Conservation (phyloP, 2,888 invertebrate genomes). For the Sinodicranocentrus sp. region DNA sequence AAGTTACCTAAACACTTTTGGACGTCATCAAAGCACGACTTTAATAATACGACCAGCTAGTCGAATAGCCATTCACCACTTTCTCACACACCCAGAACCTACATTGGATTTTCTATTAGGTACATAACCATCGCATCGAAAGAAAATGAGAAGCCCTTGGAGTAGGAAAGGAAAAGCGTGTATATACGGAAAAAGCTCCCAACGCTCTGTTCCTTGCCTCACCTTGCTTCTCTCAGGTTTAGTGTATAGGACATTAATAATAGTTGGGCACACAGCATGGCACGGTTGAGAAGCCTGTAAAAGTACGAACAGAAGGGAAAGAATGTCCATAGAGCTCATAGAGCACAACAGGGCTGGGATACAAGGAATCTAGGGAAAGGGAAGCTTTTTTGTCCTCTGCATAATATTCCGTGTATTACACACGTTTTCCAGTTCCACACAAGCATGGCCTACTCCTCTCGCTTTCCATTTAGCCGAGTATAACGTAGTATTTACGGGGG, state of each 20-base stretch:
- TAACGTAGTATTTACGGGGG: neutral
- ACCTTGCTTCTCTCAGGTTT: too few relatives aligned
- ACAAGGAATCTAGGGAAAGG: constrained; percentile 1
- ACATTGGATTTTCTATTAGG: too few relatives aligned
- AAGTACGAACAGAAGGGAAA: too few relatives aligned
- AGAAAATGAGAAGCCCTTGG: constrained; percentile 25
- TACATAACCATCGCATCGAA: too few relatives aligned
- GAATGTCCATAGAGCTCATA: constrained; percentile 48
- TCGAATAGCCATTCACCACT: constrained; percentile 31
- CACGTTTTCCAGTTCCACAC: neutral
- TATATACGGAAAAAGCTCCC: constrained; percentile 33
- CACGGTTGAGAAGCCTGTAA: too few relatives aligned
- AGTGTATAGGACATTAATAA: too few relatives aligned
- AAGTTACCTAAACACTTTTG: constrained; percentile 25
- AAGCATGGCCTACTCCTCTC: neutral
- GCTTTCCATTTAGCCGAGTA: neutral
- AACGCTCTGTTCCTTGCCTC: too few relatives aligned
- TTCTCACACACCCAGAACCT: constrained; percentile 15
- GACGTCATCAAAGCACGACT: constrained; percentile 46
- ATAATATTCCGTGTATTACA: neutral
- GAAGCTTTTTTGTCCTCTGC: neutral
- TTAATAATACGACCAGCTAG: constrained; percentile 33
- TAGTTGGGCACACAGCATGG: too few relatives aligned
- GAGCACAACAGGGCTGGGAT: constrained; percentile 44
- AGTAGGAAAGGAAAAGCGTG: constrained; percentile 5